A percentile compares a stretch with the other conserved stretches of the same genome.
phyloP scores from a whole-genome alignment of 2,888 invertebrate genomes.

The Eristalinus aeneus region DNA sequence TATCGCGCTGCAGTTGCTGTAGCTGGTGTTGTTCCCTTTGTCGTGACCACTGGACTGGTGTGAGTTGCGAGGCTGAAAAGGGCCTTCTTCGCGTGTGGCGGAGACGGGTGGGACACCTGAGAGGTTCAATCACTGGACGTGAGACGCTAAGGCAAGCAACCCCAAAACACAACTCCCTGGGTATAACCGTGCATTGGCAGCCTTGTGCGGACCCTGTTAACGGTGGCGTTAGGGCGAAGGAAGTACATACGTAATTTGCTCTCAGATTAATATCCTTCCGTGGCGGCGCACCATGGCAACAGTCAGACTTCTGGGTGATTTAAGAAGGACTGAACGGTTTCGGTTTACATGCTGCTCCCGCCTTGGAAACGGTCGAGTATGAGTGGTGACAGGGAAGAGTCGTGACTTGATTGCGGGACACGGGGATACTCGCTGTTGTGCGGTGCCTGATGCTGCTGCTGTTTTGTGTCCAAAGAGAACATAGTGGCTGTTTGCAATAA shows the following conservation, averaged over 20 bases:
- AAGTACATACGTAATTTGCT: slow-evolving; percentile 69
- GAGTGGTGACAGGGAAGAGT: slow-evolving; percentile 60
- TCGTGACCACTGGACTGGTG: slow-evolving; percentile 31
- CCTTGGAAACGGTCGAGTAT: slow-evolving; percentile 18
- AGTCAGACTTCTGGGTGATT: slow-evolving; percentile 39
- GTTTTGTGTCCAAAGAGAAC: not conserved
- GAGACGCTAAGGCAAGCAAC: slow-evolving; percentile 35
- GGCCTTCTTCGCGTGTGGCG: not conserved
- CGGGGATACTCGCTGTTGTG: slow-evolving; percentile 29
- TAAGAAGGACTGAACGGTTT: slow-evolving; percentile 39
- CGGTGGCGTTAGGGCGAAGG: slow-evolving; percentile 68
- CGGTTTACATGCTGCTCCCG: slow-evolving; percentile 17
- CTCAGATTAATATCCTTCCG: slow-evolving; percentile 64
- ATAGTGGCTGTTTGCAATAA: slow-evolving; percentile 56
- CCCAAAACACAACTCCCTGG: not conserved
- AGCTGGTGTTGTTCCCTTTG: slow-evolving; percentile 7
- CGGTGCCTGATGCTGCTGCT: not conserved
- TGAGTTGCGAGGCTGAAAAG: not conserved
- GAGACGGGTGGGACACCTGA: slow-evolving; percentile 38
- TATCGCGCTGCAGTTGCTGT: slow-evolving; percentile 37
- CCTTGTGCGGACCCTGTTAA: slow-evolving; percentile 48
- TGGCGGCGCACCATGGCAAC: not conserved
- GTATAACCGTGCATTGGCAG: slow-evolving; percentile 26
- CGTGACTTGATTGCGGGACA: slow-evolving; percentile 62
- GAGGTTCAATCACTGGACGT: slow-evolving; percentile 28